Base-by-base conservation (phyloP, 1,140 invertebrate species). In the Galleria mellonella region DNA sequence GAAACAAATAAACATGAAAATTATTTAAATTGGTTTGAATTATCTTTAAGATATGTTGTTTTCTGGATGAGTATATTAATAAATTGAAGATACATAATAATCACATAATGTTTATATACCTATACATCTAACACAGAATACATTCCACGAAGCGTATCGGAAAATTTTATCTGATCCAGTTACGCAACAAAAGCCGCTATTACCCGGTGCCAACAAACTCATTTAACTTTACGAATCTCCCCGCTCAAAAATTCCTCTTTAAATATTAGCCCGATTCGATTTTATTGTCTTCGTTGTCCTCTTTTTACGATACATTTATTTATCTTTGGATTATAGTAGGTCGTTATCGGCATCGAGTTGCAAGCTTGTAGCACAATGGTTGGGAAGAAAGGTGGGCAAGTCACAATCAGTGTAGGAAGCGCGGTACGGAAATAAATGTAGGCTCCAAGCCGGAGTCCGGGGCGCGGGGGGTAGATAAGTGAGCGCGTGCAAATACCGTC, bases 221-320 rank as follows among this genome's bases (percentile, higher is more conserved):
- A 78, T 79, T 84, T 84, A 82, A 82, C 77, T 79, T 82, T 66
- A 63, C 63, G 67, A 70, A 71, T 59, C 56, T 54, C 57, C 59
- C 53, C 42, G 52, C 58, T 76, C 63, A 70, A 70, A 77, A 76
- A 78, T 76, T 63, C 59, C 54, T 52, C 60, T 61, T 55, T 57
- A 65, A 75, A 76, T 77, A 76, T 75, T 37, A 72, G 63, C 59
- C 62, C 60, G 58, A 50, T 71, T 77, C 72, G 72, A 81, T 81
- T 83, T 76, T 75, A 81, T 77, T 83, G 72, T 76, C 62, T 62
- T 67, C 60, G 55, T 50, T 62, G 56, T 72, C 62, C 55, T 66
- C 61, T 50, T 68, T 67, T 70, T 66, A 62, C 67, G 65, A 75
- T 72, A 75, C 67, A 77, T 81, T 76, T 76, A 54, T 73, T 81